Conservation (phyloP, 2,888 invertebrate genomes). For the Hipparchia sbordonii region DNA sequence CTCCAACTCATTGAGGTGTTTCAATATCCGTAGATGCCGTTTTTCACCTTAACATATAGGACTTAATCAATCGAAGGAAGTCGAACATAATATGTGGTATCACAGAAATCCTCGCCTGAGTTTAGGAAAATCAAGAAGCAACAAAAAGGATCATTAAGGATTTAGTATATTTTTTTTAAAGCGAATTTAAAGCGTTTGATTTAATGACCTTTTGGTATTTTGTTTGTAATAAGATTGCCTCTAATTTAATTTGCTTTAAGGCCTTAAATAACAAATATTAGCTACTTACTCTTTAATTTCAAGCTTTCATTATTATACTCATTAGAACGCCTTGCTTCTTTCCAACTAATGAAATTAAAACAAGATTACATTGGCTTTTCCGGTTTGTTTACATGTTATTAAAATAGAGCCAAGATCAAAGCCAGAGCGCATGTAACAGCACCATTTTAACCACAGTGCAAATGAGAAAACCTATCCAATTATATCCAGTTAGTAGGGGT, state of each 20-base stretch:
- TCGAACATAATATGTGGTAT: too few relatives aligned
- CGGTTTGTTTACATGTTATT: conserved; percentile 24
- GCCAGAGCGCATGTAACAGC: background rate
- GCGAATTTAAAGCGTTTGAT: background rate
- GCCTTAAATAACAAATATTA: conserved; percentile 30
- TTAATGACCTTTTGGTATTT: background rate
- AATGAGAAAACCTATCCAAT: background rate
- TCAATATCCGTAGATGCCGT: too few relatives aligned
- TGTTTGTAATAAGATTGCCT: background rate
- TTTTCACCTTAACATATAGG: too few relatives aligned
- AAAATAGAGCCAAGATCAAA: conserved; percentile 7
- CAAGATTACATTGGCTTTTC: conserved; percentile 30
- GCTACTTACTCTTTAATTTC: conserved; percentile 22
- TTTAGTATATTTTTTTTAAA: too few relatives aligned
- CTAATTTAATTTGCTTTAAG: background rate
- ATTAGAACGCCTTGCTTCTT: conserved; percentile 27
- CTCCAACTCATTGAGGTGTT: too few relatives aligned
- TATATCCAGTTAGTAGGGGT: background rate
- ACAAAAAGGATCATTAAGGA: too few relatives aligned
- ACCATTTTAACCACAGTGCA: background rate
- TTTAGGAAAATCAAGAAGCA: too few relatives aligned
- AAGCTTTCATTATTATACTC: conserved; percentile 27
- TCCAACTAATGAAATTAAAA: conserved; percentile 30
- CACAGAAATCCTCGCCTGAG: too few relatives aligned
- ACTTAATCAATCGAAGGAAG: too few relatives aligned